Evolutionary conservation across 2,797 vertebrate species (phyloP), one percentile per base, ranked within the genome.

Genomic region (Eupleurogrammus muticus): DNA sequence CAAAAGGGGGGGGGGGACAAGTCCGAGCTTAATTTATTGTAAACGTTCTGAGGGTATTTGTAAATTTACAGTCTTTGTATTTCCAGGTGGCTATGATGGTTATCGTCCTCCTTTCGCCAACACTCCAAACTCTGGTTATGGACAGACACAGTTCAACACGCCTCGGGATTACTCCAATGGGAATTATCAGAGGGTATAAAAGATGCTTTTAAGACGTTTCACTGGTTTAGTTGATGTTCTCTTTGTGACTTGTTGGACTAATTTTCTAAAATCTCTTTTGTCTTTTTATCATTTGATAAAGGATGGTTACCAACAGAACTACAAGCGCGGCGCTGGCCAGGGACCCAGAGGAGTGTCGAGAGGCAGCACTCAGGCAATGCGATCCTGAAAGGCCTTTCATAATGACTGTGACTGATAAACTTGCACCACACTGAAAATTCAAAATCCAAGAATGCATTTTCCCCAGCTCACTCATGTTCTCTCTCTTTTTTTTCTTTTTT

Each of bases 301-400:
- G 97, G 97, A 99, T 70, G 97, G 97, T 71, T 99, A 99, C 92
- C 97, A 98, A 89, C 97, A 95, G 89, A 98, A 97, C 91, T 99
- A 98, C 92, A 99, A 99, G 89, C 96, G 97, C 60, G 97, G 97
- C 81, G 93, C 96, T 83, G 96, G 96, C 84, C 97, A 97, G 89
- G 97, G 97, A 87, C 94, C 97, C 87, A 94, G 97, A 91, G 97
- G 97, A 90, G 94, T 95, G 72, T 94, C 97, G 81, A 95, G 97
- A 96, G 97, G 96, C 95, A 97, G 94, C 93, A 85, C 87, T 83
- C 87, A 89, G 91, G 90, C 90, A 79, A 93, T 91, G 85, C 90
- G 92, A 77, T 95, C 94, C 92, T 95, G 90, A 94, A 88, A 70
- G 61, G 78, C 83, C 86, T 91, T 85, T 86, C 70, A 82, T 80